These are phyloP conservation scores for Saguinus midas DNA, from an alignment of 2,113 vertebrate genomes.

Conservation along the genomic window DNA sequence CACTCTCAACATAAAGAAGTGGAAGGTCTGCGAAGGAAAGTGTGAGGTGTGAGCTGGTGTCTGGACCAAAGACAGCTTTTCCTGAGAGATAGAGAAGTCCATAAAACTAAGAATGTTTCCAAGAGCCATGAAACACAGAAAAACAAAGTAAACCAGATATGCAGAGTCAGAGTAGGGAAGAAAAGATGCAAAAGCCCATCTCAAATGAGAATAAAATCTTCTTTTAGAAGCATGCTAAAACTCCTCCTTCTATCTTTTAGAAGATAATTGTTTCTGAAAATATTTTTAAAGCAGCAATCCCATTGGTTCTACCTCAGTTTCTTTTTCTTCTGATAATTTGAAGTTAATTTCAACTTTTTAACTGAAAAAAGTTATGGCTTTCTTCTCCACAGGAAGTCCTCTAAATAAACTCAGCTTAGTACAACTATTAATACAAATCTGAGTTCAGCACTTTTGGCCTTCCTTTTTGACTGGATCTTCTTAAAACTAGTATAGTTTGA, in stretches of 20 bases:
- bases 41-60: background rate
- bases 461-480: background rate
- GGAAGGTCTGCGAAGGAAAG: background rate
- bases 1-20: background rate
- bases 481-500: background rate
- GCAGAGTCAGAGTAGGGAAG: background rate
- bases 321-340: slow-evolving; percentile 6
- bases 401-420: background rate
- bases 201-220: background rate
- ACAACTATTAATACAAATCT: background rate
- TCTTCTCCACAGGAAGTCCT: background rate
- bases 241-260: background rate
- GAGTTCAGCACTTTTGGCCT: background rate
- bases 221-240: background rate
- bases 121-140: background rate
- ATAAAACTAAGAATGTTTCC: background rate
- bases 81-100: background rate
- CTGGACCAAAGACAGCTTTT: background rate
- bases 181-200: background rate
- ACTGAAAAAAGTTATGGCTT: background rate
- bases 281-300: background rate
- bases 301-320: background rate
- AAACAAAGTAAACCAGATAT: background rate
- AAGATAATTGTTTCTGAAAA: background rate
- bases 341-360: slow-evolving; percentile 9